These are phyloP conservation scores for Matsumurasca onukii DNA, from an alignment of 1,140 invertebrate genomes.

Conservation along the genomic window DNA sequence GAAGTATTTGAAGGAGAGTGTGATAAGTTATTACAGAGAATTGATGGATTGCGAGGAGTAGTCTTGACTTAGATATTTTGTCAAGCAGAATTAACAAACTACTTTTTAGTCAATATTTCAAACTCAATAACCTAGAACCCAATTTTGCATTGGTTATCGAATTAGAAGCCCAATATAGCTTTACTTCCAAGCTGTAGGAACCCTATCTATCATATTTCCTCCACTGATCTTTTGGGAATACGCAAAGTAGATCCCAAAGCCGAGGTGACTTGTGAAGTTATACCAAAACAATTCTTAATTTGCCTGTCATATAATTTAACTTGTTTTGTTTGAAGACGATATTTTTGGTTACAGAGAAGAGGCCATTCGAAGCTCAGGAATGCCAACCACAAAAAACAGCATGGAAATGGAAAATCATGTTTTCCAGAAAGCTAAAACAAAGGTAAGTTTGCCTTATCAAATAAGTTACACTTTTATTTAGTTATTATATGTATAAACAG, in stretches of 20 bases:
- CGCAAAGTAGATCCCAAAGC: background rate
- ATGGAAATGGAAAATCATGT: constrained; percentile 94
- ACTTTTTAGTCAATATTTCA: too few species aligned
- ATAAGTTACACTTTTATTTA: background rate
- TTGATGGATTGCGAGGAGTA: too few species aligned
- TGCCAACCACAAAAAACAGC: constrained; percentile 78
- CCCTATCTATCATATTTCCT: constrained; percentile 24
- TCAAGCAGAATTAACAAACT: too few species aligned
- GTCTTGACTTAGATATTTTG: too few species aligned
- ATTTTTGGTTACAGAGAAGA: constrained; percentile 71
- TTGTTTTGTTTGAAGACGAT: constrained; percentile 12
- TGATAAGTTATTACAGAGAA: too few species aligned
- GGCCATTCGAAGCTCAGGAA: constrained; percentile 76
- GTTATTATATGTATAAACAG: too few species aligned
- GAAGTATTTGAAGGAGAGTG: too few species aligned
- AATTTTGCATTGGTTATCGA: too few species aligned
- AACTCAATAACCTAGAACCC: too few species aligned
- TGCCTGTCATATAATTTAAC: background rate
- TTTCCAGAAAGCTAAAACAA: constrained; percentile 82
- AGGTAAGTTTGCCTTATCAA: constrained; percentile 55
- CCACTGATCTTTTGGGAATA: background rate
- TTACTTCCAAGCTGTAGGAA: background rate
- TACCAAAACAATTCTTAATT: background rate
- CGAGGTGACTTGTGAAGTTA: constrained; percentile 39
- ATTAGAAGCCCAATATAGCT: background rate